Conservation (phyloP, 1,140 invertebrate species). For the Euwallacea similis region DNA sequence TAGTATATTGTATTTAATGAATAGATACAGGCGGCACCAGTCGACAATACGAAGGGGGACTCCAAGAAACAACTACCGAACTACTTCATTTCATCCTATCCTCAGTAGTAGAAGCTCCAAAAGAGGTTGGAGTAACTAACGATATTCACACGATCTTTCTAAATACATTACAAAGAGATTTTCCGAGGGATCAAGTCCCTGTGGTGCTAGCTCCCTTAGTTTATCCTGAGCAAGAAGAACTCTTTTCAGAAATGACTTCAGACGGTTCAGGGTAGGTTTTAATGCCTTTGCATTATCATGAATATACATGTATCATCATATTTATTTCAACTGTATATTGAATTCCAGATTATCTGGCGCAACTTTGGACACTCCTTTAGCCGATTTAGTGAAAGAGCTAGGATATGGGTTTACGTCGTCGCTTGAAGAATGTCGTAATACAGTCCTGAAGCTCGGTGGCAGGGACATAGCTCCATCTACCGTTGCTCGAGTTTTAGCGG, state of each 20-base stretch:
- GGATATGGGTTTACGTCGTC: slow-evolving; percentile 83
- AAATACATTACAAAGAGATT: slow-evolving; percentile 78
- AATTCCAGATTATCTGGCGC: slow-evolving; percentile 52
- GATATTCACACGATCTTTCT: slow-evolving; percentile 81
- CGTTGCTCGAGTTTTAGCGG: slow-evolving; percentile 80
- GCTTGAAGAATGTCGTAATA: slow-evolving; percentile 86
- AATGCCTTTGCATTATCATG: too few relatives aligned
- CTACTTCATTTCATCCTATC: slow-evolving; percentile 81
- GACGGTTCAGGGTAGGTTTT: slow-evolving; percentile 54
- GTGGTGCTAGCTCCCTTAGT: slow-evolving; percentile 84
- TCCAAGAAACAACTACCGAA: slow-evolving; percentile 86
- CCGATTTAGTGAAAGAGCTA: slow-evolving; percentile 86
- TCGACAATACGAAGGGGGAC: slow-evolving; percentile 73
- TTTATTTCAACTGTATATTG: not conserved
- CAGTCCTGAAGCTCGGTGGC: slow-evolving; percentile 73
- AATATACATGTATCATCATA: not conserved
- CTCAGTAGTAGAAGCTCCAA: slow-evolving; percentile 61
- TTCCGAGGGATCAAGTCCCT: slow-evolving; percentile 83
- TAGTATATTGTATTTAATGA: not conserved
- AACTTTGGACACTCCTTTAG: slow-evolving; percentile 73
- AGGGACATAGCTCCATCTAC: slow-evolving; percentile 76
- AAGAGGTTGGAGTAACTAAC: slow-evolving; percentile 62
- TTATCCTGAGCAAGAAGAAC: slow-evolving; percentile 77
- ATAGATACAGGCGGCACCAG: slow-evolving; percentile 67
- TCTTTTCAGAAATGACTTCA: slow-evolving; percentile 64